phyloP scores from a whole-genome alignment of 2,113 vertebrate species.

The Psittacula cyanocephala region DNA sequence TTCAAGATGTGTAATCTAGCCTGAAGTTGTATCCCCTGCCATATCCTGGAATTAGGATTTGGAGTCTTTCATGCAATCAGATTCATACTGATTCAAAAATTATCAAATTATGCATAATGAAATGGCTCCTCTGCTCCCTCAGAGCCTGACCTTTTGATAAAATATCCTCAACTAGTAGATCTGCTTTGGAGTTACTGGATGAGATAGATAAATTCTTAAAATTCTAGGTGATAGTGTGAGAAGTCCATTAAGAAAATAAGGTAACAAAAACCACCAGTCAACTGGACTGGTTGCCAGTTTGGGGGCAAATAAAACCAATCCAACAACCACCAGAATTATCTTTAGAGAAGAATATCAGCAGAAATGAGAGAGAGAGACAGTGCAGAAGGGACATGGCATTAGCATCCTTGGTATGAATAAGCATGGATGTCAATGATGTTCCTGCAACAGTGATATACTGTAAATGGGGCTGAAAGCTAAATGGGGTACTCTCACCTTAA shows the following conservation, averaged over 20 bases:
- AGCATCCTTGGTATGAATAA: not conserved
- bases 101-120: not conserved
- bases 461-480: not conserved
- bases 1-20: not conserved
- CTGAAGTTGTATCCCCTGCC: not conserved
- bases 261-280: not conserved
- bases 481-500: not conserved
- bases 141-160: not conserved
- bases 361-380: not conserved
- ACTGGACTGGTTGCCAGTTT: not conserved
- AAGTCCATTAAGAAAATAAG: not conserved
- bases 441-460: not conserved
- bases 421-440: not conserved
- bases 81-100: not conserved
- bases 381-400: not conserved
- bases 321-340: not conserved
- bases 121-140: not conserved
- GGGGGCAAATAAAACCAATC: not conserved
- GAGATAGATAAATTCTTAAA: not conserved
- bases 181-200: not conserved
- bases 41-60: not conserved
- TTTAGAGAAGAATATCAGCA: not conserved
- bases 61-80: not conserved
- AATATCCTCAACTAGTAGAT: not conserved
- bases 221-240: accelerated